phyloP scores from a whole-genome alignment of 2,888 invertebrate genomes.

The Drosophila maculinotata region DNA sequence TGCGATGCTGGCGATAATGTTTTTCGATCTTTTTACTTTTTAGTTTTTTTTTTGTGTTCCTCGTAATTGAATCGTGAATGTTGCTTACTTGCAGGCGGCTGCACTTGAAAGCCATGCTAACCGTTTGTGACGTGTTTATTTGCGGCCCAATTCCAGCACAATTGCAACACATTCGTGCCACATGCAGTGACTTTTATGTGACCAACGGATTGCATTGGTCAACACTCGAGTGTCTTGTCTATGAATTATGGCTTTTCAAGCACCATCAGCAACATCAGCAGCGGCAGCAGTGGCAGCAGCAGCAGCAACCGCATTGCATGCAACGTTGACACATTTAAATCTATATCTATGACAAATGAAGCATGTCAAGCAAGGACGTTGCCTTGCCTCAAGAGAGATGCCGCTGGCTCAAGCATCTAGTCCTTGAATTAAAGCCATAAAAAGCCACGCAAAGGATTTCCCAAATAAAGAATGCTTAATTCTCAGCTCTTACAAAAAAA shows the following conservation, averaged over 20 bases:
- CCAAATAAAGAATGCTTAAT: background rate
- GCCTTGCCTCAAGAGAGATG: constrained; percentile 8
- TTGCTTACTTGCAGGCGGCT: constrained; percentile 36
- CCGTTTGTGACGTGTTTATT: constrained; percentile 56
- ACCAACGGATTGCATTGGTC: constrained; percentile 44
- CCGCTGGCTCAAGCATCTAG: background rate
- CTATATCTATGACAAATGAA: constrained; percentile 57
- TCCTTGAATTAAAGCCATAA: background rate
- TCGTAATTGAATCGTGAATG: constrained; percentile 65
- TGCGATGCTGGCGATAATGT: constrained; percentile 29
- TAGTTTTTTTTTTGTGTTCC: constrained; percentile 13
- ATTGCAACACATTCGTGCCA: constrained; percentile 70
- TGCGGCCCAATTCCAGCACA: constrained; percentile 39
- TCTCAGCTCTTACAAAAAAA: too few species aligned
- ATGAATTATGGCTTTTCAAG: constrained; percentile 66
- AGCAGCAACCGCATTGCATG: constrained; percentile 32
- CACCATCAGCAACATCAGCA: constrained; percentile 19
- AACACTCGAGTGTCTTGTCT: constrained; percentile 53
- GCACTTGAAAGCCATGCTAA: constrained; percentile 30
- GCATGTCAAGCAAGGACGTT: constrained; percentile 31
- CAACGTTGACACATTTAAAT: constrained; percentile 60
- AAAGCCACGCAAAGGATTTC: background rate
- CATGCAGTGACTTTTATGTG: constrained; percentile 72
- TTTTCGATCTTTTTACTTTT: background rate
- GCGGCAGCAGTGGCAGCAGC: constrained; percentile 15